These are phyloP conservation scores for Phymatocera aterrima DNA, from an alignment of 2,888 invertebrate species.

Conservation along the genomic window DNA sequence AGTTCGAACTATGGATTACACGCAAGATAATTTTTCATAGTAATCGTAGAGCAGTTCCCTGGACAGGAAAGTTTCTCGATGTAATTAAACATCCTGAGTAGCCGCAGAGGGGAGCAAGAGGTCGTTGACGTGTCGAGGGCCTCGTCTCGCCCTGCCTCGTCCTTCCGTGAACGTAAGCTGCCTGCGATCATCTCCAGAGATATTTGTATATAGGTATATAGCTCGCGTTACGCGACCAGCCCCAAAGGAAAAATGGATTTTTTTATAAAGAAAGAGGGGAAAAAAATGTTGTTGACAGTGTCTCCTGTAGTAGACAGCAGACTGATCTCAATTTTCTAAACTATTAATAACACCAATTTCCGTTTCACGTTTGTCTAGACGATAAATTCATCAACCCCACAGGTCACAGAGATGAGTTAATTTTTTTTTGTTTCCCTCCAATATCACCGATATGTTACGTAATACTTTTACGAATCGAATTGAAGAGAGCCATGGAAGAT, in stretches of 20 bases:
- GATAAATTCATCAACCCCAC: neutral
- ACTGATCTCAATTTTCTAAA: neutral
- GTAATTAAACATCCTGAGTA: neutral
- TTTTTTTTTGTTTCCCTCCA: too few relatives aligned
- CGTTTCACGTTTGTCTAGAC: neutral
- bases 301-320: neutral
- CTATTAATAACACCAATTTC: neutral
- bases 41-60: neutral
- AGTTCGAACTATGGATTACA: neutral
- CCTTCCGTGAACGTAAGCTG: neutral
- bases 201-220: neutral
- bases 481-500: too few relatives aligned
- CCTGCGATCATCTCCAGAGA: too few relatives aligned
- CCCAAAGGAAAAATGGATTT: neutral
- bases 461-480: too few relatives aligned
- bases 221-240: neutral
- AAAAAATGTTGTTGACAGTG: neutral
- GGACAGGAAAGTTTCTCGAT: neutral
- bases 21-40: neutral
- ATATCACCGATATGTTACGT: too few relatives aligned
- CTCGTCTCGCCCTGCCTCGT: neutral
- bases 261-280: neutral
- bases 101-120: too few relatives aligned
- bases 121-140: neutral
- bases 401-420: too few relatives aligned